Evolutionary conservation across 2,797 vertebrate genomes (phyloP).

Genomic region (Pristis pectinata): DNA sequence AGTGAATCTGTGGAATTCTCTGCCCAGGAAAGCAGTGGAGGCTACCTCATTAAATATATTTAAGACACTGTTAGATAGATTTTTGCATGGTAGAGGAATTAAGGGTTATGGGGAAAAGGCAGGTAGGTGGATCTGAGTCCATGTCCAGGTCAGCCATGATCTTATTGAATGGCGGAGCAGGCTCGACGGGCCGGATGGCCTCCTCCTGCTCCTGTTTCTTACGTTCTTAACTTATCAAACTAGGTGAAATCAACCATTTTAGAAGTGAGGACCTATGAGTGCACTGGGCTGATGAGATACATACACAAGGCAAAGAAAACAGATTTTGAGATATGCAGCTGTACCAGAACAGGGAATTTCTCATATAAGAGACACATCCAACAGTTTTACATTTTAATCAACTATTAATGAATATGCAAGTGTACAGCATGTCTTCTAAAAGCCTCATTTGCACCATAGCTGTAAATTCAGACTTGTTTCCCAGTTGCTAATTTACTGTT

Average conservation of each 20-base stretch:
- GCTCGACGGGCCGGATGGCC: too few species aligned
- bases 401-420: neutral
- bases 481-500: constrained; percentile 15
- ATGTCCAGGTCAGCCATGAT: too few species aligned
- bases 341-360: neutral
- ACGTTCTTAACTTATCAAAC: neutral
- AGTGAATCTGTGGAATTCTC: too few species aligned
- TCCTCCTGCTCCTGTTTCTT: too few species aligned
- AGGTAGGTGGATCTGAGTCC: too few species aligned
- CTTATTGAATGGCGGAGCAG: too few species aligned
- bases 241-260: neutral
- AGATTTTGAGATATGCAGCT: neutral
- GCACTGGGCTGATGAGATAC: neutral
- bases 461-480: neutral
- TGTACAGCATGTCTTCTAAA: constrained; percentile 8
- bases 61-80: too few species aligned
- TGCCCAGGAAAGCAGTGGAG: too few species aligned
- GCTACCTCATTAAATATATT: too few species aligned
- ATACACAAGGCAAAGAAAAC: neutral
- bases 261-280: neutral
- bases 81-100: too few species aligned
- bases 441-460: constrained; percentile 14
- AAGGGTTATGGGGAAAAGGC: too few species aligned
- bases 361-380: neutral
- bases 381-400: neutral